Evolutionary conservation across 2,797 vertebrate genomes (phyloP).

Genomic region (Poecilia wingei): DNA sequence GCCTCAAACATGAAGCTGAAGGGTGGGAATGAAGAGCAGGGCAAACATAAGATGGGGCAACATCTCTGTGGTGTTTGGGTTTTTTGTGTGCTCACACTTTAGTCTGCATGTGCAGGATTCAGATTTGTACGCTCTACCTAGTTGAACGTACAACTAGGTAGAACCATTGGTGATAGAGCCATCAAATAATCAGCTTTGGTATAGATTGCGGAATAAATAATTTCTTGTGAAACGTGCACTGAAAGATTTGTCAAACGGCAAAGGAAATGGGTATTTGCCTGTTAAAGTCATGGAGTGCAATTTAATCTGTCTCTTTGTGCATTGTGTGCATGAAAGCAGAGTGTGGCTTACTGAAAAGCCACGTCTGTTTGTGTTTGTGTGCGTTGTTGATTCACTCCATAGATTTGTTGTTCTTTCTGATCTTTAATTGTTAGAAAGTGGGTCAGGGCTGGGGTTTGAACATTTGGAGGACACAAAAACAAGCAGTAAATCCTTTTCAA

Average conservation of each 20-base stretch:
- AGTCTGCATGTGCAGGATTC: slow-evolving; percentile 18
- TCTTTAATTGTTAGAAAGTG: slow-evolving; percentile 56
- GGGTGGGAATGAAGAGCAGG: slow-evolving; percentile 68
- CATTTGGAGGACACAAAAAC: slow-evolving; percentile 31
- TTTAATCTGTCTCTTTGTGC: slow-evolving; percentile 43
- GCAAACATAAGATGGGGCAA: slow-evolving; percentile 73
- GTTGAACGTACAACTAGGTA: neutral
- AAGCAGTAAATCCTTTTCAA: slow-evolving; percentile 35
- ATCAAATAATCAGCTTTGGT: slow-evolving; percentile 57
- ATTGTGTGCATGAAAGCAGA: slow-evolving; percentile 40
- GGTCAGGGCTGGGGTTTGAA: slow-evolving; percentile 53
- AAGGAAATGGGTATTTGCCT: slow-evolving; percentile 44
- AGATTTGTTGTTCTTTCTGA: slow-evolving; percentile 38
- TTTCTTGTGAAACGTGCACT: slow-evolving; percentile 47
- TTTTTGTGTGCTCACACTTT: slow-evolving; percentile 54
- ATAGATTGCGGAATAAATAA: slow-evolving; percentile 48
- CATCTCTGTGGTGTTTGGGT: slow-evolving; percentile 66
- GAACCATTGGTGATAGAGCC: slow-evolving; percentile 25
- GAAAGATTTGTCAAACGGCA: slow-evolving; percentile 37
- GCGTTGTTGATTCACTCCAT: slow-evolving; percentile 32
- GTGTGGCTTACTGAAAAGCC: slow-evolving; percentile 22
- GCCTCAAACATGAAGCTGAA: slow-evolving; percentile 69
- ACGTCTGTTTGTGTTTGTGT: slow-evolving; percentile 18
- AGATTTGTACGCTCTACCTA: slow-evolving; percentile 19
- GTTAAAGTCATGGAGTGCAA: slow-evolving; percentile 44